Base-by-base conservation (phyloP, 2,888 invertebrate genomes). In the Trissoscelio sp. region DNA sequence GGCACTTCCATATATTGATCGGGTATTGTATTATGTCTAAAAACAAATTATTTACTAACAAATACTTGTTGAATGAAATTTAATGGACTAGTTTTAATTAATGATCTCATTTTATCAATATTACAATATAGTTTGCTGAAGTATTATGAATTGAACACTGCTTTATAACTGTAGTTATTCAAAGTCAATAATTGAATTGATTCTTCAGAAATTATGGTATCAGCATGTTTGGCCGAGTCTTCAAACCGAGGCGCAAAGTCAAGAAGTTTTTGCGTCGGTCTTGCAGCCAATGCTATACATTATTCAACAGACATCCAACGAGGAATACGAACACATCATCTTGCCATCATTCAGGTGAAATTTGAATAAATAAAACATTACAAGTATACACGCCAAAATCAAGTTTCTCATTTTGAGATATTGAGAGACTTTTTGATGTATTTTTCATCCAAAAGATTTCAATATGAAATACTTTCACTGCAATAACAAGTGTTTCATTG, bases 171-270 rank as follows among this genome's bases (percentile, higher is more conserved):
- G n/a, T n/a, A n/a, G 6, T 51, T 51, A 51, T 3, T 9, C 57
- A 3, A 28, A 6, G 53, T 53, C 16, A 53, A 51, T 51, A 51
- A 51, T 24, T 51, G 12, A 28, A 24, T 2, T 22, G n/a, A 28
- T 60, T 83, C 92, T 93, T 62, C 93, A 99, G 98, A 98, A 98
- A 96, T 93, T 98, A 62, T 96, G 98, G 94, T 98, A 97, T 93
- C 97, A 97, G 91, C 97, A 97, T 91, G 95, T 98, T 57, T 97
- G 98, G 96, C 97, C 98, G 34, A 95, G 95, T 85, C 93, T 99
- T 80, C 95, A 96, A 88, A 94, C 95, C 84, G 98, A 98, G 91
- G 95, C 98, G 92, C 94, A 95, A 87, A 95, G 95, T 20, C 95
- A 96, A 81, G 98, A 98, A 89, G 96, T 97, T 16, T 92, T 98